phyloP scores from a whole-genome alignment of 2,888 invertebrate genomes.

The Auanema freiburgensis region DNA sequence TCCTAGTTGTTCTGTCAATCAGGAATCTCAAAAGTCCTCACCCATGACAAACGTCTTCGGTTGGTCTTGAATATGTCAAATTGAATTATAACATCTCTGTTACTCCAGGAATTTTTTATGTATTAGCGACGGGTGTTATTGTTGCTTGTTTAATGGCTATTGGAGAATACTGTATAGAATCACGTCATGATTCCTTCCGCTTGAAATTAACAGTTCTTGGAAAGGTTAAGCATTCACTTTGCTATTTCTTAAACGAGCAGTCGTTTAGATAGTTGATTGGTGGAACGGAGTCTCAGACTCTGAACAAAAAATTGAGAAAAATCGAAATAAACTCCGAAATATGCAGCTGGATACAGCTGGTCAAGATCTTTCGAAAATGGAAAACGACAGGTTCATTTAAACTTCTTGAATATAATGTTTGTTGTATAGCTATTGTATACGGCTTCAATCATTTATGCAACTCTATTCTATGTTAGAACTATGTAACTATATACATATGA shows the following conservation, averaged over 20 bases:
- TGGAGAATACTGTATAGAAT: constrained; percentile 57
- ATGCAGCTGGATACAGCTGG: constrained; percentile 48
- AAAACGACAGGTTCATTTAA: too few relatives aligned
- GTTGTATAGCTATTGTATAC: too few relatives aligned
- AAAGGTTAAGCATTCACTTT: constrained; percentile 41
- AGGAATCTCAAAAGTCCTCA: constrained; percentile 13
- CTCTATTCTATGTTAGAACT: too few relatives aligned
- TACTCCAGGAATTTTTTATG: constrained; percentile 57
- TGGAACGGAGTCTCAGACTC: constrained; percentile 25
- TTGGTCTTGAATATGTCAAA: constrained; percentile 1
- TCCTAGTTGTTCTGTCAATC: constrained; percentile 31
- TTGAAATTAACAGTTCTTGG: constrained; percentile 52
- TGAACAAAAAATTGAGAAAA: constrained; percentile 23
- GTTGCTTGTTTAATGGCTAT: constrained; percentile 53
- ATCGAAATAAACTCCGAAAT: constrained; percentile 40
- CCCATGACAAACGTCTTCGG: constrained; percentile 41
- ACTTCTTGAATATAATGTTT: too few relatives aligned
- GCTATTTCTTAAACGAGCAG: too few relatives aligned
- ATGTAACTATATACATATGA: too few relatives aligned
- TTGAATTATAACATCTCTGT: background rate
- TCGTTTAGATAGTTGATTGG: constrained; percentile 47
- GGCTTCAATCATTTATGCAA: too few relatives aligned
- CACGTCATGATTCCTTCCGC: constrained; percentile 48
- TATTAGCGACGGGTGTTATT: constrained; percentile 55
- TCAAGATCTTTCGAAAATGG: constrained; percentile 24